Conservation (phyloP, 2,888 invertebrate species). For the Eilema depressum region DNA sequence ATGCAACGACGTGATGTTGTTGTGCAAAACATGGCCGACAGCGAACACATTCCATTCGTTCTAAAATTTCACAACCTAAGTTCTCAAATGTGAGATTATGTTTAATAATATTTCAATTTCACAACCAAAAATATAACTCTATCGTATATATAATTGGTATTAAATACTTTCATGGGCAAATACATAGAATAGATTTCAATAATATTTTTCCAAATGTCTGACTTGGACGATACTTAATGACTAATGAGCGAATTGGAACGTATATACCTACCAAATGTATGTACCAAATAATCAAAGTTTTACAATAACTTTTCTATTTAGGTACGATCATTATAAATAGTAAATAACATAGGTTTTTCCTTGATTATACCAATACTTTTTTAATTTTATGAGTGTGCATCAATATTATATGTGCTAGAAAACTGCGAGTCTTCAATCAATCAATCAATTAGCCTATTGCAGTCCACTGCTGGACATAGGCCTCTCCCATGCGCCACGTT, state of each 20-base stretch:
- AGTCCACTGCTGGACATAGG: too few relatives aligned
- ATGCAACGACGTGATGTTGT: slow-evolving; percentile 79
- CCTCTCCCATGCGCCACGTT: too few relatives aligned
- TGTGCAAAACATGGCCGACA: slow-evolving; percentile 81
- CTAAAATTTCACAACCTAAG: slow-evolving; percentile 28
- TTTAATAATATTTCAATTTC: background rate
- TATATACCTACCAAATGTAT: background rate
- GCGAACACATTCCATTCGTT: slow-evolving; percentile 56
- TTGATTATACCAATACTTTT: too few relatives aligned
- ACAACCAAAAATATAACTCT: background rate
- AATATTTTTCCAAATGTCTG: background rate
- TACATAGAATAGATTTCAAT: background rate
- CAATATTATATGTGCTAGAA: too few relatives aligned
- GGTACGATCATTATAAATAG: too few relatives aligned
- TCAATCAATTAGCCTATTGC: too few relatives aligned
- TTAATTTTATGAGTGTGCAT: too few relatives aligned
- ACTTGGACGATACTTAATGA: background rate
- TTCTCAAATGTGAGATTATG: background rate
- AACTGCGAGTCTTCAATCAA: too few relatives aligned
- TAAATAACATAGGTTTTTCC: too few relatives aligned
- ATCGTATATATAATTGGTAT: background rate
- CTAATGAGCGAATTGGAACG: background rate
- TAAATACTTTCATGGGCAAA: background rate
- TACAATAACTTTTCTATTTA: too few relatives aligned
- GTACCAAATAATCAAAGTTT: too few relatives aligned